Evolutionary conservation across 2,888 invertebrate species (phyloP), one percentile per base, ranked within the genome.

Genomic region (Parnassius smintheus): DNA sequence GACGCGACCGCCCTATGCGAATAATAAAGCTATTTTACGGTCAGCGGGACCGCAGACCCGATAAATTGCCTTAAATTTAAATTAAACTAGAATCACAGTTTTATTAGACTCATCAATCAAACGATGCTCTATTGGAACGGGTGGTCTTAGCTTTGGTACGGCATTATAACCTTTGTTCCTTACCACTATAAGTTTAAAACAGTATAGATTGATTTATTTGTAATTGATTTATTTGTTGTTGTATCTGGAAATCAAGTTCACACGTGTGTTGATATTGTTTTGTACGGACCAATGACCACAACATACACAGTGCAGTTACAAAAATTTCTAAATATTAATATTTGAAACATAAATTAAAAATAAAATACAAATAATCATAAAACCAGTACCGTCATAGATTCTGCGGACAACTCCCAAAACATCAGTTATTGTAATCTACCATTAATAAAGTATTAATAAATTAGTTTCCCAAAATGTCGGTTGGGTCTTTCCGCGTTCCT

Each of bases 51-150:
- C 82, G 79, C 83, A 76, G 82, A 82, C 80, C 74, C 77, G 81
- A 80, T 83, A 88, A 89, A 90, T 90, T 90, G 87, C 84, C 85
- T 91, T 90, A 89, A 91, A 91, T 91, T 91, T 86, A 91, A 91
- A 91, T 91, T 91, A 91, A 91, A 90, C 88, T 85, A 84, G 87
- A 90, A 89, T 90, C 89, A 84, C 88, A 85, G 84, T 89, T 89
- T 90, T 91, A 91, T 91, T 91, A 91, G 86, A 77, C 77, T 86
- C 89, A 91, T 91, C 91, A 91, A 91, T 91, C 91, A 91, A 90
- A 89, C 80, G 81, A 81, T 82, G 86, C 78, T 49, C 49, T 80
- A 83, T 75, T 72, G 75, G 70, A 81, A 81, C 81, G 75, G 79
- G 75, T 75, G 74, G 74, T 70, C 71, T 64, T 68, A 70, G 72